Evolutionary conservation across 2,113 vertebrate genomes (phyloP).

Genomic region (Podarcis cretensis): DNA sequence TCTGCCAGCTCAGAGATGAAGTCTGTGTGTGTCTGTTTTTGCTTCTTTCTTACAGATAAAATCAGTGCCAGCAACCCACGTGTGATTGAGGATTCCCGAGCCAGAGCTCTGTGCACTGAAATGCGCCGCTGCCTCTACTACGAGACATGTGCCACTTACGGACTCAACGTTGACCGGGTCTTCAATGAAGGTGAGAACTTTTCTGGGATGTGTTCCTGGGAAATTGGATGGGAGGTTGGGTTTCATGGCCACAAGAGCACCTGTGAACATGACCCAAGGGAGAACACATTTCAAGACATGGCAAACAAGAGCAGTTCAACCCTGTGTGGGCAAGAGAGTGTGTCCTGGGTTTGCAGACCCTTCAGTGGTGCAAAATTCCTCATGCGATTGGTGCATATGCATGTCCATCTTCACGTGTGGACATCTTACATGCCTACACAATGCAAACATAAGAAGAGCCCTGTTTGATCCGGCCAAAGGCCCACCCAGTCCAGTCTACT

Average conservation of each 20-base stretch:
- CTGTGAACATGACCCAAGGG: background rate
- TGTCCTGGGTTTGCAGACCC: background rate
- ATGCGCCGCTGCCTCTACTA: constrained; percentile 91
- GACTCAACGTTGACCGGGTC: constrained; percentile 93
- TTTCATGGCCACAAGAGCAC: background rate
- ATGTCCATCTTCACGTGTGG: background rate
- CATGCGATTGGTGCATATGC: background rate
- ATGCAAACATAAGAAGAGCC: too few relatives aligned
- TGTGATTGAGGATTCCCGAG: constrained; percentile 88
- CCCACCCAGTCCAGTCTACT: too few relatives aligned
- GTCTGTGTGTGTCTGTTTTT: background rate
- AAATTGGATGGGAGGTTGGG: too few relatives aligned
- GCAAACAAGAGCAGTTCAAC: background rate
- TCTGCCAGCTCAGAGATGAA: background rate
- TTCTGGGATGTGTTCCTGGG: background rate
- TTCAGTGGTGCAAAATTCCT: background rate
- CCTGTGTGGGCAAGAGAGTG: background rate
- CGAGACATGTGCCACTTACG: constrained; percentile 96
- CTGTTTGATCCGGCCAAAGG: too few relatives aligned
- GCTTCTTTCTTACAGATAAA: constrained; percentile 80
- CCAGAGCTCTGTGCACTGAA: constrained; percentile 86
- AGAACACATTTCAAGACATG: background rate
- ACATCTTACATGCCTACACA: too few relatives aligned
- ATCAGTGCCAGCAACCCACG: constrained; percentile 90
- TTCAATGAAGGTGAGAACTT: constrained; percentile 87